Base-by-base conservation (phyloP, 2,797 vertebrate species). In the Eupleurogrammus muticus region DNA sequence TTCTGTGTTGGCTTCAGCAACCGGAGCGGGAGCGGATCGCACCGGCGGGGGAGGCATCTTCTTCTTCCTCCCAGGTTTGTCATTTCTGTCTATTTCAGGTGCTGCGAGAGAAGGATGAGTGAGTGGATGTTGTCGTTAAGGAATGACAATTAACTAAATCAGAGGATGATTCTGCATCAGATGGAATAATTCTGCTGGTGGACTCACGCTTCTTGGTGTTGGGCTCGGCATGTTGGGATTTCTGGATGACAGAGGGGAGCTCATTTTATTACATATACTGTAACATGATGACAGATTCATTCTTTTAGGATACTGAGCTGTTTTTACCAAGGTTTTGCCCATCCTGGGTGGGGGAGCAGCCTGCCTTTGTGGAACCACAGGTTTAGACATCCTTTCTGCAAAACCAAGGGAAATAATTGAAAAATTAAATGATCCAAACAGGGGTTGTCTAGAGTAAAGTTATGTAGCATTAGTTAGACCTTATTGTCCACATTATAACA, bases 31-130 rank as follows among this genome's bases (percentile, higher is more conserved):
- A 48, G 55, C 56, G 13, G 72, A 11, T 1, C 77, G 60, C 3
- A 17, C 34, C 1, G 34, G 66, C n/a, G 79, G 67, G 21, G 80
- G 82, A n/a, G 75, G 61, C 53, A 70, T 62, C 81, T 70, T 83
- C 38, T 82, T 88, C 47, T 84, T 92, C 35, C 81, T 94, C 50
- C 86, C 90, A 24, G 93, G 91, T 64, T 94, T 94, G 12, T 92
- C 92, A 24, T 80, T 93, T 64, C 93, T 90, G 44, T 92, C 75
- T 5, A 94, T 77, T 64, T 92, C 91, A 35, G 93, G 93, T n/a
- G 93, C 93, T 95, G 75, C 0, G 32, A 56, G 11, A n/a, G 12
- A 48, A 40, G 1, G 5, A 47, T 32, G 11, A n/a, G n/a, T n/a
- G n/a, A n/a, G n/a, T n/a, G 1, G 28, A 42, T 44, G n/a, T 56